These are phyloP conservation scores for Bellardia bayeri DNA, from an alignment of 2,888 invertebrate species.

Conservation along the genomic window DNA sequence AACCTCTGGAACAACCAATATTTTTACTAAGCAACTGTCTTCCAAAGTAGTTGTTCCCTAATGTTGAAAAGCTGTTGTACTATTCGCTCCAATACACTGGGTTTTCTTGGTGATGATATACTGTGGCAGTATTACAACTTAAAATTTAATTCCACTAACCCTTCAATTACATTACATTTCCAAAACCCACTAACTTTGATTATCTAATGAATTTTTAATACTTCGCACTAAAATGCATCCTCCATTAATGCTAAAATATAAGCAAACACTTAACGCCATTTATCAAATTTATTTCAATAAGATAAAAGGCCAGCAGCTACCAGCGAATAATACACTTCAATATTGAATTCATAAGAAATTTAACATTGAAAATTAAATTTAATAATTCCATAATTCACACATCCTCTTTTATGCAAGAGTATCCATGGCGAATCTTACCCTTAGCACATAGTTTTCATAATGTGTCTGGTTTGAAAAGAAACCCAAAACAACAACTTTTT, in stretches of 20 bases:
- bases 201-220: slow-evolving; percentile 32
- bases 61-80: too few species aligned
- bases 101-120: too few species aligned
- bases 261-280: slow-evolving; percentile 35
- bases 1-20: too few species aligned
- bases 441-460: slow-evolving; percentile 62
- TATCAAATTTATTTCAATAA: slow-evolving; percentile 48
- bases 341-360: slow-evolving; percentile 61
- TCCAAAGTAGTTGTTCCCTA: too few species aligned
- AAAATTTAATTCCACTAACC: background rate
- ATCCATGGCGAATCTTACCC: slow-evolving; percentile 36
- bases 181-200: background rate
- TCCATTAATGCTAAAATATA: slow-evolving; percentile 30
- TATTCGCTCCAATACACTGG: too few species aligned
- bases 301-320: slow-evolving; percentile 8
- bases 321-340: slow-evolving; percentile 18
- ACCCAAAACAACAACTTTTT: slow-evolving; percentile 46
- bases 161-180: slow-evolving; percentile 4
- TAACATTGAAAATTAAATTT: slow-evolving; percentile 60
- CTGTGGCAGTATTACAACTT: too few species aligned
- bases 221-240: slow-evolving; percentile 21
- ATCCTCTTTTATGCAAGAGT: slow-evolving; percentile 20
- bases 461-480: slow-evolving; percentile 56
- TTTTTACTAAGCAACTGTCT: too few species aligned
- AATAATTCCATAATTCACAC: slow-evolving; percentile 70